These are phyloP conservation scores for Diorhabda sublineata DNA, from an alignment of 1,140 invertebrate species.

Conservation along the genomic window DNA sequence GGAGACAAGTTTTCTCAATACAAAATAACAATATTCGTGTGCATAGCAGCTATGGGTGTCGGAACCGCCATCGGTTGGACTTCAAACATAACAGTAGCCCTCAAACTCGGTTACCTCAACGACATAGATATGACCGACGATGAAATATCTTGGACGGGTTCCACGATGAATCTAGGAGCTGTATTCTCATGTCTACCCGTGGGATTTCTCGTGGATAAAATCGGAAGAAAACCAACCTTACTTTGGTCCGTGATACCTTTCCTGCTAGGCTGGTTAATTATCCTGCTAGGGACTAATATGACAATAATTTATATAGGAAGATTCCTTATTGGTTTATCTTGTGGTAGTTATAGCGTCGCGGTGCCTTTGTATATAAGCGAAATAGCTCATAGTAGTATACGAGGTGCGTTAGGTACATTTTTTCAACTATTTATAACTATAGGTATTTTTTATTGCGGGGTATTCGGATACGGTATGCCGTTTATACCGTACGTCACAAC, in stretches of 20 bases:
- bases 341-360: slow-evolving; percentile 59
- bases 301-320: slow-evolving; percentile 62
- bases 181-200: slow-evolving; percentile 59
- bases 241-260: slow-evolving; percentile 61
- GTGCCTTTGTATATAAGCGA: slow-evolving; percentile 71
- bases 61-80: slow-evolving; percentile 66
- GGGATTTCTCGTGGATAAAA: slow-evolving; percentile 56
- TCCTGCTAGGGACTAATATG: slow-evolving; percentile 57
- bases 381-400: slow-evolving; percentile 60
- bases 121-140: slow-evolving; percentile 34
- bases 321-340: slow-evolving; percentile 61
- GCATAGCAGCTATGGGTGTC: slow-evolving; percentile 56
- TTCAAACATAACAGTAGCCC: slow-evolving; percentile 49
- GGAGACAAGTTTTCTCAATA: neutral
- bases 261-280: slow-evolving; percentile 61
- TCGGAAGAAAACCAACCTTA: slow-evolving; percentile 66
- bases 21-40: slow-evolving; percentile 49
- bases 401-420: slow-evolving; percentile 52
- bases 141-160: slow-evolving; percentile 44
- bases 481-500: slow-evolving; percentile 53
- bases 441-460: slow-evolving; percentile 60
- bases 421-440: slow-evolving; percentile 63
- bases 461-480: slow-evolving; percentile 47
- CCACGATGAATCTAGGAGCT: slow-evolving; percentile 57
- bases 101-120: slow-evolving; percentile 38